These are phyloP conservation scores for Cheirogaleus medius DNA, from an alignment of 2,113 vertebrate species.

Conservation along the genomic window DNA sequence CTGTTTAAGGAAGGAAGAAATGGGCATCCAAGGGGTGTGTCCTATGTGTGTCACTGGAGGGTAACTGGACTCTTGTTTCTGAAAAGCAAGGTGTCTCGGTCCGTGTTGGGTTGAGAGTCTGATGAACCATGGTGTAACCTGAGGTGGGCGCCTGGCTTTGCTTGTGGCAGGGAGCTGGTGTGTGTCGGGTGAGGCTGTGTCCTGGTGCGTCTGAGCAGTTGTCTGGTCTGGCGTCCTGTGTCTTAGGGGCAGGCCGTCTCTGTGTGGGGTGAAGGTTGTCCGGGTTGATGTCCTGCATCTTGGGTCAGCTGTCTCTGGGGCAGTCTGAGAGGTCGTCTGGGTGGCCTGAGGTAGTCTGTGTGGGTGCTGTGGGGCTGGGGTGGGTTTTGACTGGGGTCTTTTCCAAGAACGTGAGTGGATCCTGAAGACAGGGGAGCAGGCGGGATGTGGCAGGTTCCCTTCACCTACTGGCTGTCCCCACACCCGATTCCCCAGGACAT, in stretches of 20 bases:
- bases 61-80: not conserved
- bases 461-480: not conserved
- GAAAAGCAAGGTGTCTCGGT: not conserved
- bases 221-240: not conserved
- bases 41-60: not conserved
- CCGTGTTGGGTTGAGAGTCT: too few species aligned
- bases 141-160: not conserved
- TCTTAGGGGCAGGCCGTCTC: not conserved
- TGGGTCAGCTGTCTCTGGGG: not conserved
- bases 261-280: not conserved
- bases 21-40: not conserved
- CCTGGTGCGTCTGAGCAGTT: not conserved
- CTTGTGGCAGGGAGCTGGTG: not conserved
- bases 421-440: not conserved
- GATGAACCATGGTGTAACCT: not conserved
- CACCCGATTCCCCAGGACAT: constrained; percentile 87
- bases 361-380: not conserved
- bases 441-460: not conserved
- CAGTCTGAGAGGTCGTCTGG: not conserved
- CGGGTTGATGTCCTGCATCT: not conserved
- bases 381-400: not conserved
- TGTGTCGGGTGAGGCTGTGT: not conserved
- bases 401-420: not conserved
- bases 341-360: not conserved
- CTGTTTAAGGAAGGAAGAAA: not conserved